Evolutionary conservation across 2,797 vertebrate species (phyloP), one percentile per base, ranked within the genome.

Genomic region (Alfaro cultratus): DNA sequence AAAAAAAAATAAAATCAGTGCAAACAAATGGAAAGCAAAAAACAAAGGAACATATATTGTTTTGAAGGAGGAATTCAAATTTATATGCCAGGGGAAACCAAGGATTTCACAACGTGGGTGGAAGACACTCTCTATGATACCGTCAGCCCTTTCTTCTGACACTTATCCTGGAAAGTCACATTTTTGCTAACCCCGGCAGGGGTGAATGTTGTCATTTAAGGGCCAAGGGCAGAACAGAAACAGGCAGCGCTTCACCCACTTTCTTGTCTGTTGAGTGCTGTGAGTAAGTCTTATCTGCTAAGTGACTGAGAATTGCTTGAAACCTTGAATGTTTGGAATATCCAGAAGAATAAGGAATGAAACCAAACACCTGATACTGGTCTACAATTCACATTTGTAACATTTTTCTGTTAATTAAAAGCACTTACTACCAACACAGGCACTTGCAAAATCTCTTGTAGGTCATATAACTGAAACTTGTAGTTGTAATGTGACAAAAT

Each of bases 1-100:
- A 53, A 53, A 79, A 55, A 55, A 55, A 62, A 34, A 11, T n/a
- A 71, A 73, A n/a, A 29, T 53, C 15, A 23, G 15, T 8, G 5
- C 18, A 55, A 83, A 78, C 67, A 82, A 81, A 89, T 73, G n/a
- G 60, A 88, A 76, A 53, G 79, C 43, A 83, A 70, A 83, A 64
- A 73, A 60, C 76, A 70, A 77, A 16, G 82, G 82, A 73, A 8
- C 29, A 73, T 46, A 71, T 79, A 77, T 78, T 23, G 60, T 68
- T 76, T 68, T 80, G 78, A 85, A 81, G 74, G 39, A 36, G 23
- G 70, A 79, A 79, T 79, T 82, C 29, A 64, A 41, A 31, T 39
- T 29, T 73, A 77, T 82, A 85, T 87, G 47, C 80, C 87, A 75
- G 39, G 45, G 47, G 70, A 53, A 76, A 80, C 88, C 78, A 3